A percentile compares a stretch with the other conserved stretches of the same genome.
Conservation (phyloP, 2,797 vertebrate species). For the Schizopygopsis pylzovi region DNA sequence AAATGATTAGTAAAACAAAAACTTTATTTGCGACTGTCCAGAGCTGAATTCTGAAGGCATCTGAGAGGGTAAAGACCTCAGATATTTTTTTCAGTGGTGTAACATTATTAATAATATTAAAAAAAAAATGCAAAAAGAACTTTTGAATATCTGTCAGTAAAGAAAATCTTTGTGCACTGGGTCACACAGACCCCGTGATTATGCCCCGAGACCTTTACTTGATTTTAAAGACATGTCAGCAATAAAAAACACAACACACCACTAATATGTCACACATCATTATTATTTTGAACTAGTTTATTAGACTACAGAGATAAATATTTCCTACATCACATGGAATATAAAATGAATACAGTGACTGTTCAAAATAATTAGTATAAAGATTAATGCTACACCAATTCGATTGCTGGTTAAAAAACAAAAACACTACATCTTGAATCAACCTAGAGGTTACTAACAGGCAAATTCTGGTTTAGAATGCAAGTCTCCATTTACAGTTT, state of each 20-base stretch:
- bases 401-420: slow-evolving; percentile 1
- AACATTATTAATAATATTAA: too few relatives aligned
- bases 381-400: slow-evolving; percentile 42
- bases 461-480: background rate
- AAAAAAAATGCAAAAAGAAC: too few relatives aligned
- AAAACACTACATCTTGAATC: background rate
- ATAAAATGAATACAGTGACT: slow-evolving; percentile 38
- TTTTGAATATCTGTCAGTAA: too few relatives aligned
- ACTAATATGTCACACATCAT: background rate
- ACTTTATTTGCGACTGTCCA: too few relatives aligned
- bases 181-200: background rate
- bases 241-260: background rate
- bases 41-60: too few relatives aligned
- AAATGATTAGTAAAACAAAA: too few relatives aligned
- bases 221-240: background rate
- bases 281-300: slow-evolving; percentile 25
- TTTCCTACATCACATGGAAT: slow-evolving; percentile 37
- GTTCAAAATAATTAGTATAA: slow-evolving; percentile 30
- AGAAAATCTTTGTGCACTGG: background rate
- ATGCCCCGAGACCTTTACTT: background rate
- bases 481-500: background rate
- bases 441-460: background rate
- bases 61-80: too few relatives aligned
- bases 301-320: slow-evolving; percentile 31
- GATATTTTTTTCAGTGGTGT: too few relatives aligned